Evolutionary conservation across 2,797 vertebrate species (phyloP).

Genomic region (Loris lydekkerianus): DNA sequence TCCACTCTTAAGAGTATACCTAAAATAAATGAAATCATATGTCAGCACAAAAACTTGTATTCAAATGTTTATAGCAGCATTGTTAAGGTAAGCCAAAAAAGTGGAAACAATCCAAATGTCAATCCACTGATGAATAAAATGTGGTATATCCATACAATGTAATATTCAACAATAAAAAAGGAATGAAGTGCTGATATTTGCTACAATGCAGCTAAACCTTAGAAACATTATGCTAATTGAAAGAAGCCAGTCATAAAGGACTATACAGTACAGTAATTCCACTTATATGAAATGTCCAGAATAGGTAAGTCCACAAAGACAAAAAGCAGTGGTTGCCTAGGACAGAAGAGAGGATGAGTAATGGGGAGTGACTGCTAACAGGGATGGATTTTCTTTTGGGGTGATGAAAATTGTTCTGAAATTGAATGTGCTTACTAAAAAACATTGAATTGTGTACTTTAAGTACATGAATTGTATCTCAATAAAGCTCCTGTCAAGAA

Average conservation of each 20-base stretch:
- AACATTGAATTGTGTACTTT: background rate
- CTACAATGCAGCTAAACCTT: background rate
- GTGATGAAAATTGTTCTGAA: constrained; percentile 17
- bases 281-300: constrained; percentile 1
- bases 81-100: constrained; percentile 25
- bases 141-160: background rate
- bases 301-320: background rate
- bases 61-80: background rate
- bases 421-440: background rate
- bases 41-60: background rate
- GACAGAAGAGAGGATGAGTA: background rate
- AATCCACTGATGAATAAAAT: constrained; percentile 1
- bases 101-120: background rate
- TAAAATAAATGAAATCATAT: constrained; percentile 39
- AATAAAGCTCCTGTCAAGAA: background rate
- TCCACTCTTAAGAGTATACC: background rate
- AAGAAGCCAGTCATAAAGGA: background rate
- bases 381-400: background rate
- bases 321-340: background rate
- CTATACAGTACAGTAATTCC: background rate
- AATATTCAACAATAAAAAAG: background rate
- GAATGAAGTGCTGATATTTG: background rate
- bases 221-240: background rate
- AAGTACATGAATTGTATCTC: background rate
- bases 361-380: background rate